Base-by-base conservation (phyloP, 2,113 vertebrate species). In the Lagopus muta region DNA sequence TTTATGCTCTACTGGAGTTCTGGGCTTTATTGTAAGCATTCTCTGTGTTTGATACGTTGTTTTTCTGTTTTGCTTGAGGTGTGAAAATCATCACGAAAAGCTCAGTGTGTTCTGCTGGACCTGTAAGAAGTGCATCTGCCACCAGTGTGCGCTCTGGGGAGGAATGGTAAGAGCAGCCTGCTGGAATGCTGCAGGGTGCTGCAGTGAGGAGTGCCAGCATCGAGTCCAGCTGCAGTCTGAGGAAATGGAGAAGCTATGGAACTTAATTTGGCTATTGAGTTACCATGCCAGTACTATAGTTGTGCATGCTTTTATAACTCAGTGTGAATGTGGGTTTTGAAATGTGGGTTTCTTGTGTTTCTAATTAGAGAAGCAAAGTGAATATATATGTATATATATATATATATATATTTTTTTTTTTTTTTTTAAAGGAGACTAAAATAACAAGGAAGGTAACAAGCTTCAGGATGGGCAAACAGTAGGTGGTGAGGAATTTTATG, bases 91-190 rank as follows among this genome's bases (percentile, higher is more conserved):
- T 94, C 99, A 99, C 47, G 99, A 99, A 97, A 99, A 99, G 93
- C 98, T 99, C 84, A 99, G 99, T 78, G 99, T 99, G 28, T 99
- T 99, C 98, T 99, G 99, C 95, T 99, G 99, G 99, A 99, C 99
- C 62, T 99, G 99, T 96, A 99, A 99, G 97, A 99, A 99, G 90
- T 99, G 99, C 90, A 99, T 99, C 97, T 99, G 99, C 91, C 99
- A 99, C 96, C 99, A 99, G 96, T 99, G 99, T 97, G 99, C 99
- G 1, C 99, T 99, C 45, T 99, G 99, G 99, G 99, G 99, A 88
- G 99, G 99, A 95, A 99, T 99, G 99, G 99, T 99, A 96, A 98
- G 96, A 66, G 61, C n/a, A 89, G 52, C 6, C 62, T 81, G 7
- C 4, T 69, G 36, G 32, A 19, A 45, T 34, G 6, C 4, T 3